Evolutionary conservation across 1,140 invertebrate genomes (phyloP).

Genomic region (Tetragnatha versicolor): DNA sequence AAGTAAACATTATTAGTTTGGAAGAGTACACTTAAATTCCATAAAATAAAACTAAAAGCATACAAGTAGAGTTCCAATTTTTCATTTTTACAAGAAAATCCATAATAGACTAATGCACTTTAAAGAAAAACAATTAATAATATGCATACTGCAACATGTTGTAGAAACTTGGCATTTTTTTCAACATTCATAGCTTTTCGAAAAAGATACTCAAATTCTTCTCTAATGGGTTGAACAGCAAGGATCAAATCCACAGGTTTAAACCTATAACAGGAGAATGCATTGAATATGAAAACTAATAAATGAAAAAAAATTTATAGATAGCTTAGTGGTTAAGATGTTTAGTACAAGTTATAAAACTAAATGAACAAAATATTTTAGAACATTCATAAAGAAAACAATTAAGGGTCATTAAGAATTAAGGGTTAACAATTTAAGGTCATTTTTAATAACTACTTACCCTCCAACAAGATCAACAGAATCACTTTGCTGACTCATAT

Average conservation of each 20-base stretch:
- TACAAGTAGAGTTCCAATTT: no score
- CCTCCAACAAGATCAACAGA: conserved; percentile 94
- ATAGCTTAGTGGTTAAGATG: neutral
- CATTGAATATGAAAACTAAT: neutral
- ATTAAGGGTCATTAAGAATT: no score
- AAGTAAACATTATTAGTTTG: conserved; percentile 34
- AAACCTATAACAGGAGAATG: conserved; percentile 69
- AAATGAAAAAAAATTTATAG: neutral
- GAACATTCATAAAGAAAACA: neutral
- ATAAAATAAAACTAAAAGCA: no score
- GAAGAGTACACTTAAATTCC: neutral
- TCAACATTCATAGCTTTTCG: conserved; percentile 77
- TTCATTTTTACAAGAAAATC: neutral
- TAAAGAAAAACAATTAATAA: conserved; percentile 8
- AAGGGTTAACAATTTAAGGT: conserved; percentile 24
- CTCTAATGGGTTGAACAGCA: conserved; percentile 79
- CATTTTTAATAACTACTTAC: conserved; percentile 61
- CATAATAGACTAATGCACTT: neutral
- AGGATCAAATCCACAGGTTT: conserved; percentile 93
- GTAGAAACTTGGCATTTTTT: conserved; percentile 85
- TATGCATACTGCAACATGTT: conserved; percentile 65
- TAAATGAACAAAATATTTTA: neutral
- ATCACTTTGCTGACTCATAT: conserved; percentile 99
- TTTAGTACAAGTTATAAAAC: neutral
- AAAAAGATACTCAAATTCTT: conserved; percentile 88